Evolutionary conservation across 1,140 invertebrate species (phyloP), one percentile per base, ranked within the genome.

Genomic region (Campoletis sonorensis): DNA sequence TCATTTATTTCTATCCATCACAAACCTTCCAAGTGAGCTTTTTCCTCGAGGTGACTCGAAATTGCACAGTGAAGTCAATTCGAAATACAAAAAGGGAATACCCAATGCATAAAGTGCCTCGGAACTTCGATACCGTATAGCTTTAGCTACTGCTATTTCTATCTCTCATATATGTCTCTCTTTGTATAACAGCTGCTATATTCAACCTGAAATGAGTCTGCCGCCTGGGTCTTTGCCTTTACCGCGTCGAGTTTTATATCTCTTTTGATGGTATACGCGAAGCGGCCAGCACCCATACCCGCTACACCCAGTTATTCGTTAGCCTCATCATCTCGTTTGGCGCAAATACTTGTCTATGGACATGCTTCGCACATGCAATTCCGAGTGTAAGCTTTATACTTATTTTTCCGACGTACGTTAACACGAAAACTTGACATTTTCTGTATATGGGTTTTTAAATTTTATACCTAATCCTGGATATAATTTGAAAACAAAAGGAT

Each of bases 271-370:
- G n/a, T 54, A 54, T 21, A 64, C 61, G 26, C 61, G 61, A 64
- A 64, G 27, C 11, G 61, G 11, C 23, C 23, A 54, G 13, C 23
- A 15, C 61, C 8, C 11, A 70, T 27, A 70, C 30, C 67, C 67
- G 30, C 67, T 33, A 70, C 61, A 64, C n/a, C 15, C 67, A 10
- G 27, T 70, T 70, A 70, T 70, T 70, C 67, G 67, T 70, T 70
- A 70, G 67, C 16, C 27, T 70, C 67, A n/a, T 70, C 67, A 70
- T 70, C 27, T 70, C 67, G 27, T 70, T 70, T 70, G 67, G 30
- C 67, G 4, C 67, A 15, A 18, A 30, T 21, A 33, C 30, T 33
- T 18, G 27, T 33, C 11, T n/a, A 70, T 33, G 30, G 67, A 70
- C 67, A 70, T 7, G 30, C 61, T 23, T 10, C 40, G 27, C 23